phyloP scores from a whole-genome alignment of 2,888 invertebrate genomes.

The Machimus rusticus region DNA sequence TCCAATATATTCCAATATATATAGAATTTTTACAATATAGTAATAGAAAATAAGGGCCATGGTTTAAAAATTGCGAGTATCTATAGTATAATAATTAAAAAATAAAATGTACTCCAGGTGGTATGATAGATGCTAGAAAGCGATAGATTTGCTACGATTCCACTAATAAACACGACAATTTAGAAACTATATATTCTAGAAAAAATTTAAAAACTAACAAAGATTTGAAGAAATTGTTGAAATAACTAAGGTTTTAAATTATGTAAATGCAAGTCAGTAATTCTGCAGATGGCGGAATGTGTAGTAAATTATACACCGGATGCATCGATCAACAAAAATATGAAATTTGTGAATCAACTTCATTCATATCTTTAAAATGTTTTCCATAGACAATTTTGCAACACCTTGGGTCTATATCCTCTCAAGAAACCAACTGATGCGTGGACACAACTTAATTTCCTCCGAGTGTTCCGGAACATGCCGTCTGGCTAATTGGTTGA shows the following conservation, averaged over 20 bases:
- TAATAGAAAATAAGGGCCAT: no score
- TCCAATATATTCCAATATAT: no score
- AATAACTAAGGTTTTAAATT: neutral
- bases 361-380: neutral
- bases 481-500: neutral
- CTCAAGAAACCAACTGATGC: neutral
- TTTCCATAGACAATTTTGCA: neutral
- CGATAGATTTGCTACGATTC: no score
- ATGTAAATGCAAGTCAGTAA: neutral
- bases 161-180: no score
- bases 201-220: neutral
- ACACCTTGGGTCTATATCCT: neutral
- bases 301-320: neutral
- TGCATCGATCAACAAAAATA: neutral
- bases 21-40: no score
- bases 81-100: no score
- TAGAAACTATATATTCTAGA: no score
- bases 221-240: neutral
- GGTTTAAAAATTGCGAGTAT: no score
- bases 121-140: no score
- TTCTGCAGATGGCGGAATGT: neutral
- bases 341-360: neutral
- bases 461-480: neutral
- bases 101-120: no score
- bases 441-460: neutral